Evolutionary conservation across 2,113 vertebrate species (phyloP).

Genomic region (Cairina moschata): DNA sequence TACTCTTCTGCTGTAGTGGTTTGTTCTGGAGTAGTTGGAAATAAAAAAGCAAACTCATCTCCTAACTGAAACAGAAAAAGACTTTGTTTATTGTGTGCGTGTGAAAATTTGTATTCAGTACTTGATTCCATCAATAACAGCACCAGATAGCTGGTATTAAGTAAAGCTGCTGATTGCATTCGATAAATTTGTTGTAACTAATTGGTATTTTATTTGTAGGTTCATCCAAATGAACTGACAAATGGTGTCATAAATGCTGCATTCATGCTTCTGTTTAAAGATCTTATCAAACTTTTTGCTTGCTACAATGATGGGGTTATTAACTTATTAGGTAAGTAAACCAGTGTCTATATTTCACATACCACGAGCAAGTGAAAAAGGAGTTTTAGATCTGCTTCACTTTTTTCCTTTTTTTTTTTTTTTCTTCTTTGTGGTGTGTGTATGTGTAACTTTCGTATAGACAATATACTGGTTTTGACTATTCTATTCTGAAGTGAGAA

Average conservation of each 20-base stretch:
- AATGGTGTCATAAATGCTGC: constrained; percentile 96
- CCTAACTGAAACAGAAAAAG: neutral
- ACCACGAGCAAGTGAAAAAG: neutral
- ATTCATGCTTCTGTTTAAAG: constrained; percentile 98
- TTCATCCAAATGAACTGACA: constrained; percentile 91
- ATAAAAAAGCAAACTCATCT: neutral
- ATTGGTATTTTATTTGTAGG: constrained; percentile 77
- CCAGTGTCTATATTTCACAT: neutral
- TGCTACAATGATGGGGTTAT: constrained; percentile 99
- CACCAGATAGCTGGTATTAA: neutral
- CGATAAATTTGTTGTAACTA: neutral
- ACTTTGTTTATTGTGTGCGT: neutral
- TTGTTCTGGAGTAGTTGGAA: neutral
- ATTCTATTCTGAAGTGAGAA: neutral
- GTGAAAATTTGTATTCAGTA: neutral
- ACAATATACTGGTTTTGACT: neutral
- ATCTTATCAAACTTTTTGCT: constrained; percentile 97
- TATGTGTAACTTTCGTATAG: neutral
- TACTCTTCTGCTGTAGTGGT: neutral
- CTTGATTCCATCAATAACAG: neutral
- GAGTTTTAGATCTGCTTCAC: neutral
- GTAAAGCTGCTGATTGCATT: neutral
- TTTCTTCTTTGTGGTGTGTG: too few relatives aligned
- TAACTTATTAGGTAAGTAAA: constrained; percentile 91
- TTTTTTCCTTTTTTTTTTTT: neutral